Evolutionary conservation across 2,797 vertebrate genomes (phyloP), one percentile per base, ranked within the genome.

Genomic region (Enteromius viviparus): DNA sequence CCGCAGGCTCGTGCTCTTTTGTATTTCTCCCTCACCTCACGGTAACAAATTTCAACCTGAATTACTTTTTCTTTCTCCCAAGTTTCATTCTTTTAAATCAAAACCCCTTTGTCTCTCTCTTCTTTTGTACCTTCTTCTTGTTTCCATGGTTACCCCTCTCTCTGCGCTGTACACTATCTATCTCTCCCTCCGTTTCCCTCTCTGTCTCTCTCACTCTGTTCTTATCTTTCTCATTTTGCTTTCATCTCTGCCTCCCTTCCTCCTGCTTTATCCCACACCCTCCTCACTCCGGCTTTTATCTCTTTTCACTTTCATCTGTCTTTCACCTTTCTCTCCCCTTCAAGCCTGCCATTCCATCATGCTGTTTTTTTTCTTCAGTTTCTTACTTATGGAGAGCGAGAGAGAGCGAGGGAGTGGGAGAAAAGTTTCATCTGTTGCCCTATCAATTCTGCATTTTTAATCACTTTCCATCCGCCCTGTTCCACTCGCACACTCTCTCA

Each of bases 151-250:
- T 95, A 96, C 95, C 91, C 94, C 93, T 94, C 94, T 95, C 94
- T 94, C 94, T 88, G 92, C 93, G 94, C 94, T 91, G 92, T 95
- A 95, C 94, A 95, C 95, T 94, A 95, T 95, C 94, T 95, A 93
- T 95, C 94, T 95, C 93, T 95, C 93, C 91, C 94, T 95, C 94
- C 92, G 91, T 95, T 95, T 93, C 93, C 93, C 94, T 94, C 92
- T 94, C 93, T 92, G 93, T 94, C 94, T 95, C 94, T 92, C 94
- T 95, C 94, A 93, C 94, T 95, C 95, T 93, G 93, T 95, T 95
- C 95, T 96, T 95, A 96, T 96, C 95, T 95, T 95, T 95, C 95
- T 95, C 94, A 94, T 94, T 95, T 95, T 94, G 94, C 95, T 96
- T 96, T 96, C 95, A 96, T 96, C 95, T 96, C 93, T 93, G 93